phyloP scores from a whole-genome alignment of 2,888 invertebrate species.

The Oligia strigilis region DNA sequence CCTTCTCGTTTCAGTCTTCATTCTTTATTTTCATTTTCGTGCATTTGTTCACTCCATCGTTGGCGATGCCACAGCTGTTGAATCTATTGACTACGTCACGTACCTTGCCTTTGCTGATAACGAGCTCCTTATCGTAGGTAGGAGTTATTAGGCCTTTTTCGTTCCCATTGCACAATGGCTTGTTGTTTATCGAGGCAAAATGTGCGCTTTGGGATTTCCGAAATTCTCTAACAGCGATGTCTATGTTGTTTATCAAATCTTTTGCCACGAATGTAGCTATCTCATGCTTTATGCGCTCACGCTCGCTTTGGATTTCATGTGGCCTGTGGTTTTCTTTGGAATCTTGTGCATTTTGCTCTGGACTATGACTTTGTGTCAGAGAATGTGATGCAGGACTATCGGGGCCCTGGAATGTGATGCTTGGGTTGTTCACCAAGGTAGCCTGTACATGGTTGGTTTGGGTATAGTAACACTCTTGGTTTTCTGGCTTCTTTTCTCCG shows the following conservation, averaged over 20 bases:
- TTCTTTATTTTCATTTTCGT: constrained; percentile 75
- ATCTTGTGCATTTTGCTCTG: constrained; percentile 76
- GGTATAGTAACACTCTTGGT: constrained; percentile 69
- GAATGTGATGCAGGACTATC: constrained; percentile 88
- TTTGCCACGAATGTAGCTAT: constrained; percentile 88
- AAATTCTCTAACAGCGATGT: constrained; percentile 85
- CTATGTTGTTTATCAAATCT: constrained; percentile 87
- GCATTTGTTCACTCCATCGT: constrained; percentile 67
- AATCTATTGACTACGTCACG: constrained; percentile 88
- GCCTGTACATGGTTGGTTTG: constrained; percentile 71
- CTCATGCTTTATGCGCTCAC: constrained; percentile 87
- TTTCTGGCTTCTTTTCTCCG: constrained; percentile 91
- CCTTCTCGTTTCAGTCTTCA: constrained; percentile 75
- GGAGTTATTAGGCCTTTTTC: constrained; percentile 83
- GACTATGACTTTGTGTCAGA: constrained; percentile 83
- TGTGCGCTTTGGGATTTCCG: constrained; percentile 85
- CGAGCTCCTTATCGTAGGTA: constrained; percentile 85
- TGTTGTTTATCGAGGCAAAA: constrained; percentile 72
- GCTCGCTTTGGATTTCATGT: constrained; percentile 81
- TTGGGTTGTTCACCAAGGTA: constrained; percentile 79
- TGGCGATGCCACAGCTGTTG: constrained; percentile 78
- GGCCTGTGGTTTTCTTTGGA: constrained; percentile 77
- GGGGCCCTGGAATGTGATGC: constrained; percentile 88
- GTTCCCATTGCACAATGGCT: constrained; percentile 78
- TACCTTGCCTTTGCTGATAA: constrained; percentile 88